Percentiles rank a stretch among this genome's conserved stretches.
These are phyloP conservation scores for Aphidius gifuensis DNA, from an alignment of 1,140 invertebrate species.

Conservation along the genomic window DNA sequence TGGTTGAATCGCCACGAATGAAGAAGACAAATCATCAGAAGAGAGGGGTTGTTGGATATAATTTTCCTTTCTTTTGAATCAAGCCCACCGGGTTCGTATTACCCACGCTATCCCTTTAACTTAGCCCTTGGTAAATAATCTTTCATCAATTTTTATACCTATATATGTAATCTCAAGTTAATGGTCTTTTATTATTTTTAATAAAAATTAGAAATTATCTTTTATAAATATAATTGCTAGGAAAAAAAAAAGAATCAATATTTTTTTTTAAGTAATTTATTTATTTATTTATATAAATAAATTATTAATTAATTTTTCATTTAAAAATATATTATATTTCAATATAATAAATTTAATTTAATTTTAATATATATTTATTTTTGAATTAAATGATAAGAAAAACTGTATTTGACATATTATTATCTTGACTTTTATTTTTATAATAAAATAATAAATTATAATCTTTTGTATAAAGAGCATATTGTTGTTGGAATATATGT, in stretches of 20 bases:
- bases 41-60: neutral
- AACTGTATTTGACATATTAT: slow-evolving; percentile 8
- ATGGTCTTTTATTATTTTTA: slow-evolving; percentile 28
- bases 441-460: neutral
- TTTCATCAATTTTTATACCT: neutral
- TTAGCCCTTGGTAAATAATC: slow-evolving; percentile 40
- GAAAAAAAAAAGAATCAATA: too few relatives aligned
- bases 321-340: too few relatives aligned
- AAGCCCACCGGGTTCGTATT: slow-evolving; percentile 32
- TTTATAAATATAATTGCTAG: too few relatives aligned
- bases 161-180: slow-evolving; percentile 47
- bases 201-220: too few relatives aligned
- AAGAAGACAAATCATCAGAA: neutral
- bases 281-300: neutral
- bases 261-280: neutral
- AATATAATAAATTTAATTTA: too few relatives aligned
- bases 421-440: neutral
- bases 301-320: too few relatives aligned
- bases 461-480: neutral
- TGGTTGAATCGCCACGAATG: slow-evolving; percentile 5
- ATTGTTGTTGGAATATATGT: slow-evolving; percentile 7
- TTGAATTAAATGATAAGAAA: neutral
- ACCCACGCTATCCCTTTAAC: slow-evolving; percentile 33
- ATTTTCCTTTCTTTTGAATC: neutral
- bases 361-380: too few relatives aligned